Conservation (phyloP, 2,888 invertebrate genomes). For the Cremastinae sp. region DNA sequence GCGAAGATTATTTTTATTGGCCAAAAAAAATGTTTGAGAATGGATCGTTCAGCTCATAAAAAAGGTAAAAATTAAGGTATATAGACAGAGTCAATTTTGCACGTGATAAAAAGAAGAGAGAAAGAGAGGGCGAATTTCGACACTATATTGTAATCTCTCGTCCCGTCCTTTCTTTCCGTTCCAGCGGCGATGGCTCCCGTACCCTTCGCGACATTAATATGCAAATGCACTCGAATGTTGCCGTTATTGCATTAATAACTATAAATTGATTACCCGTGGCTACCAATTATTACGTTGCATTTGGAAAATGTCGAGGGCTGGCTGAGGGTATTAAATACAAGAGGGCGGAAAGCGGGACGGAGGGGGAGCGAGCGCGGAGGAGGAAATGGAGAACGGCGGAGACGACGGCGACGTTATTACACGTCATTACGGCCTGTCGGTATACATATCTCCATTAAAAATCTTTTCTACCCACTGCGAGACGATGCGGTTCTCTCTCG, state of each 20-base stretch:
- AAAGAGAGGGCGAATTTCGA: slow-evolving; percentile 39
- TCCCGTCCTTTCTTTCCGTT: background rate
- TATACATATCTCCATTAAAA: slow-evolving; percentile 59
- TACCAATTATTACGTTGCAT: slow-evolving; percentile 65
- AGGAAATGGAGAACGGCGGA: background rate
- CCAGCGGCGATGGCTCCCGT: background rate
- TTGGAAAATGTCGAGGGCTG: slow-evolving; percentile 31
- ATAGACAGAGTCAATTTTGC: too few species aligned
- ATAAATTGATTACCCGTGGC: slow-evolving; percentile 70
- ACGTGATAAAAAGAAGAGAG: slow-evolving; percentile 7
- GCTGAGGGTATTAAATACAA: slow-evolving; percentile 18
- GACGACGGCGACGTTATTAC: slow-evolving; percentile 59
- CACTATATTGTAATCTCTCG: slow-evolving; percentile 18
- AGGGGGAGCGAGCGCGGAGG: background rate
- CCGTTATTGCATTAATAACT: slow-evolving; percentile 69
- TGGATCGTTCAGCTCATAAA: too few species aligned
- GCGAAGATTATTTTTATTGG: too few species aligned
- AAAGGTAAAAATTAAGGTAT: too few species aligned
- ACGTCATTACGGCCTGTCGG: slow-evolving; percentile 58
- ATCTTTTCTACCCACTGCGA: slow-evolving; percentile 51
- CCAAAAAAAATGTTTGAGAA: too few species aligned
- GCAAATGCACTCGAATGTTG: slow-evolving; percentile 61
- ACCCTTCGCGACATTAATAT: slow-evolving; percentile 57
- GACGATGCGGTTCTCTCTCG: slow-evolving; percentile 26
- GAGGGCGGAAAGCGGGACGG: background rate